Base-by-base conservation (phyloP, 2,797 vertebrate genomes). In the Protosalanx chinensis region DNA sequence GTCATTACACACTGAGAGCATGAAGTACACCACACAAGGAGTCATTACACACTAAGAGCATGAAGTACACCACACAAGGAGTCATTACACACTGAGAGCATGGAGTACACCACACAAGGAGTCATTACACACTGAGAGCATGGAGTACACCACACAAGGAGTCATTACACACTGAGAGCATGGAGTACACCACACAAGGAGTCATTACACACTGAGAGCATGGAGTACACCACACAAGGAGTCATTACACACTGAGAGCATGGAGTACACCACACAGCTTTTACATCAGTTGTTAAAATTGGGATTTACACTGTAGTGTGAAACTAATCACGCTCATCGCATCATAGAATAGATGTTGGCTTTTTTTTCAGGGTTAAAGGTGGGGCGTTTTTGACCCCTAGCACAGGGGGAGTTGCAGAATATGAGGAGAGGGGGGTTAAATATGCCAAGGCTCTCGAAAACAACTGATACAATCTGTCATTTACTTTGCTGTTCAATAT, bases 1-100 rank as follows among this genome's bases (percentile, higher is more conserved):
- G n/a, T 27, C 57, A 59, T 59, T 5, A 0, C 95, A 95, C 6
- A 98, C 97, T 98, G 85, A 70, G 57, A 57, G 32, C 67, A 51
- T 23, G 30, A 70, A 29, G 27, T 1, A 73, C 65, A 62, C 70
- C 59, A 68, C 65, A 23, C 4, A 62, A 51, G 61, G 16, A 62
- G n/a, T 27, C 57, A 59, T 59, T 5, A 0, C 95, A 95, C 6
- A 98, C 97, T 98, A 85, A 70, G 57, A 57, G 32, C 67, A 51
- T 23, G 30, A 70, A 29, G 27, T 1, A 73, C 65, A 62, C 70
- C 59, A 68, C 65, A 23, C 4, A 62, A 51, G 61, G 16, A 62
- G n/a, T 27, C 57, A 59, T 59, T 1, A 0, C 95, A 95, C 6
- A 98, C 97, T 98, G 85, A 70, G 57, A 57, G 32, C 67, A 51